Evolutionary conservation across 2,113 vertebrate species (phyloP).

Genomic region (Macrotus californicus): DNA sequence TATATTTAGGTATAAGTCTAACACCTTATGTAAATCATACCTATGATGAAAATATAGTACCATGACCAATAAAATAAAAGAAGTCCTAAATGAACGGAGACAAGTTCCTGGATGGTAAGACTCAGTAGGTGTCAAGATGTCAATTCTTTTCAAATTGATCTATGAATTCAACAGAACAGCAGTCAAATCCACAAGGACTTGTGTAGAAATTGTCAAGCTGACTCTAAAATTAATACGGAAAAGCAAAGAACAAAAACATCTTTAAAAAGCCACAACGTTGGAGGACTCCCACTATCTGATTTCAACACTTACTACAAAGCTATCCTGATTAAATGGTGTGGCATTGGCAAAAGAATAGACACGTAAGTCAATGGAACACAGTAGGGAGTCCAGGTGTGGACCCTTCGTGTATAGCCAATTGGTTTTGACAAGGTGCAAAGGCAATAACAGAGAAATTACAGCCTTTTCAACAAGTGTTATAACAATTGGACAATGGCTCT

Average conservation of each 20-base stretch:
- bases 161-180: neutral
- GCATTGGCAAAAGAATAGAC: neutral
- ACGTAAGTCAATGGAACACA: neutral
- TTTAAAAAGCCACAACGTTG: neutral
- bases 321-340: neutral
- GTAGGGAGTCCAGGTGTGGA: neutral
- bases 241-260: neutral
- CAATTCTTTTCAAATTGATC: neutral
- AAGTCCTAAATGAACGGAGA: too few species aligned
- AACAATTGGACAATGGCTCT: neutral
- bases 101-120: too few species aligned
- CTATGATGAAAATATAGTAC: neutral
- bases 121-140: neutral
- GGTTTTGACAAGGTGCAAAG: neutral
- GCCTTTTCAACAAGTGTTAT: neutral
- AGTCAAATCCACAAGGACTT: neutral
- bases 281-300: neutral
- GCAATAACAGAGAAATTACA: neutral
- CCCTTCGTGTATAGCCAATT: neutral
- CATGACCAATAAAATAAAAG: neutral
- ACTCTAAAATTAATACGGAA: slow-evolving; percentile 9
- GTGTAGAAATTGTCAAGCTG: neutral
- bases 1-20: neutral
- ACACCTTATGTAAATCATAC: neutral
- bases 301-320: neutral